phyloP scores from a whole-genome alignment of 2,888 invertebrate genomes.

The Zygothrica quintamaculata region DNA sequence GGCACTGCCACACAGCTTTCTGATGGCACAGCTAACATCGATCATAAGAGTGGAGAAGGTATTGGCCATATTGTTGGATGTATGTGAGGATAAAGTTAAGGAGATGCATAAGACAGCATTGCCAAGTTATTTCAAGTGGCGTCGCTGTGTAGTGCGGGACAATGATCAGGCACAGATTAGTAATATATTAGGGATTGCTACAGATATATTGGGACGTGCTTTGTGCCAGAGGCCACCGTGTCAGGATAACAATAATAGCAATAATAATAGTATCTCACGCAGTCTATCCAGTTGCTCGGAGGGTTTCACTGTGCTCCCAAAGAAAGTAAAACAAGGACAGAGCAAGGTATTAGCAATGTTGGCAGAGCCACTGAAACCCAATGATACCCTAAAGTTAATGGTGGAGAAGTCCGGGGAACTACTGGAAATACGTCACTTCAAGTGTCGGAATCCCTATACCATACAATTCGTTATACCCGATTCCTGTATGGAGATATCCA shows the following conservation, averaged over 20 bases:
- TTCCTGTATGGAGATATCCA: constrained; percentile 92
- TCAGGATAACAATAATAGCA: constrained; percentile 86
- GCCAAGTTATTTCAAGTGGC: constrained; percentile 91
- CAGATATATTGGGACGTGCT: constrained; percentile 89
- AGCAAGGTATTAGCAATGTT: constrained; percentile 92
- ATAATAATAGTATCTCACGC: constrained; percentile 85
- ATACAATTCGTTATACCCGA: constrained; percentile 94
- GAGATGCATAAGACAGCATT: constrained; percentile 89
- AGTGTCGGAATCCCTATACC: constrained; percentile 93
- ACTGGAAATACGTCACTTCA: constrained; percentile 90
- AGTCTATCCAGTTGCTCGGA: constrained; percentile 83
- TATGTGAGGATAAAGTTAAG: constrained; percentile 89
- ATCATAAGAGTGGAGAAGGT: constrained; percentile 88
- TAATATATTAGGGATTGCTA: constrained; percentile 92
- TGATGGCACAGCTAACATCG: constrained; percentile 82
- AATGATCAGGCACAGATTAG: constrained; percentile 94
- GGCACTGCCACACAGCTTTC: constrained; percentile 84
- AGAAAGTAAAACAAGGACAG: constrained; percentile 87
- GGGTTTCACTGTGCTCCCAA: constrained; percentile 84
- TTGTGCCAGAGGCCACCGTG: constrained; percentile 86
- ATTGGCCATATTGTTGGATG: constrained; percentile 92
- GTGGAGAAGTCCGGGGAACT: constrained; percentile 93
- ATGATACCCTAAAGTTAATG: constrained; percentile 91
- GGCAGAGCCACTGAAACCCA: constrained; percentile 90
- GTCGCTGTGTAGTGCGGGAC: constrained; percentile 91